These are phyloP conservation scores for Hystrix cristata DNA, from an alignment of 2,113 vertebrate species.

Conservation along the genomic window DNA sequence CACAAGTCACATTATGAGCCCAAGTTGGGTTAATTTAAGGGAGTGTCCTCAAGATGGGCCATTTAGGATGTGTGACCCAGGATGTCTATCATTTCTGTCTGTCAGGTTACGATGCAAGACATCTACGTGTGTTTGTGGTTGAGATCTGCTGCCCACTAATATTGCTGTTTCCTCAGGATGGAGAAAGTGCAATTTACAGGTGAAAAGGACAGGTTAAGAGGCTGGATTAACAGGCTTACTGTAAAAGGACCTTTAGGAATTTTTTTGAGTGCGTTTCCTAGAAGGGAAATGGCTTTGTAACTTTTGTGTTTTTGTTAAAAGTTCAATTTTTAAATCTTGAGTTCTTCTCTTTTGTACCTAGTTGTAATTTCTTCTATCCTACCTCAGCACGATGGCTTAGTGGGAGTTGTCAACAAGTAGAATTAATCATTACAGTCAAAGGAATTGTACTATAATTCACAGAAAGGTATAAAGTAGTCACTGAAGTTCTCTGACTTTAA, in stretches of 20 bases:
- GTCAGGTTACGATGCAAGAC: not conserved
- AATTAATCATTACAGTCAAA: not conserved
- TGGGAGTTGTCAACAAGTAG: not conserved
- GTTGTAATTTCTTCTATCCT: not conserved
- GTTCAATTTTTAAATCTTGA: not conserved
- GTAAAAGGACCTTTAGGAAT: not conserved
- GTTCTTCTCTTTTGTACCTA: not conserved
- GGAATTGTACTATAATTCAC: not conserved
- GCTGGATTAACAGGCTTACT: not conserved
- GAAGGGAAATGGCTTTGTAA: not conserved
- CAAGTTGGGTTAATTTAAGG: not conserved
- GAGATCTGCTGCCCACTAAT: not conserved
- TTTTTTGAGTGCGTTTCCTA: not conserved
- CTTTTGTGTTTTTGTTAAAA: not conserved
- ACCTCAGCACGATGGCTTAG: not conserved
- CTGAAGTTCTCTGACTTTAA: not conserved
- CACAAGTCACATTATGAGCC: not conserved
- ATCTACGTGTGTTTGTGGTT: not conserved
- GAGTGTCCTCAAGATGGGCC: not conserved
- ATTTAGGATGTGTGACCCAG: not conserved
- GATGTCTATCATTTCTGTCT: not conserved
- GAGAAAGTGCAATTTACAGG: not conserved
- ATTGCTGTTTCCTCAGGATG: not conserved
- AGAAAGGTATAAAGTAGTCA: not conserved
- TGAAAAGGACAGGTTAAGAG: not conserved